Evolutionary conservation across 2,113 vertebrate species (phyloP).

Genomic region (Osmerus mordax): DNA sequence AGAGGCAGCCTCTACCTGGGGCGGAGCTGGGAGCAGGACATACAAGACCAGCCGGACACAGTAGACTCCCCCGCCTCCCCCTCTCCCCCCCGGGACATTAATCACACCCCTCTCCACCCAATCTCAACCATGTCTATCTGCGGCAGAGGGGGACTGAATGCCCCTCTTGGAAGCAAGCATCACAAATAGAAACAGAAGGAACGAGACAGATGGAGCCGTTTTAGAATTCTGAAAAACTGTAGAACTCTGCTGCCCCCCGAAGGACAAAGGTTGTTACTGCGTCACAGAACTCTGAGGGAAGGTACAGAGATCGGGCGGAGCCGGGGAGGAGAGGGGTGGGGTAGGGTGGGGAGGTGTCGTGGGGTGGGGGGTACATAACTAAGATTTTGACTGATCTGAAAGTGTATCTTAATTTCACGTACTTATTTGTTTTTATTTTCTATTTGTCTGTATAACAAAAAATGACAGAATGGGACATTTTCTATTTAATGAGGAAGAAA

Average conservation of each 20-base stretch:
- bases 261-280: constrained; percentile 41
- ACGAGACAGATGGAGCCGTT: too few species aligned
- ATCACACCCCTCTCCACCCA: background rate
- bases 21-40: background rate
- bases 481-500: constrained; percentile 71
- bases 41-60: background rate
- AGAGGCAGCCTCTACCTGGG: background rate
- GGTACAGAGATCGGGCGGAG: background rate
- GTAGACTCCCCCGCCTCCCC: too few species aligned
- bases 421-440: constrained; percentile 33
- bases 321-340: constrained; percentile 3
- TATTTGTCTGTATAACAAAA: constrained; percentile 32
- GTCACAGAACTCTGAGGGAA: background rate
- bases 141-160: constrained; percentile 11
- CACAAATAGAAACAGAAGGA: constrained; percentile 5
- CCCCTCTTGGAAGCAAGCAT: background rate
- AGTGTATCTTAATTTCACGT: constrained; percentile 30
- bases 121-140: background rate
- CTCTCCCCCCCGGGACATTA: background rate
- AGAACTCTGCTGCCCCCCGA: constrained; percentile 54
- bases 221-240: background rate
- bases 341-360: background rate
- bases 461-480: constrained; percentile 53
- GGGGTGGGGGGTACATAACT: background rate
- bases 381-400: background rate